These are phyloP conservation scores for Steinernema khuongi DNA, from an alignment of 1,140 invertebrate species.

Conservation along the genomic window DNA sequence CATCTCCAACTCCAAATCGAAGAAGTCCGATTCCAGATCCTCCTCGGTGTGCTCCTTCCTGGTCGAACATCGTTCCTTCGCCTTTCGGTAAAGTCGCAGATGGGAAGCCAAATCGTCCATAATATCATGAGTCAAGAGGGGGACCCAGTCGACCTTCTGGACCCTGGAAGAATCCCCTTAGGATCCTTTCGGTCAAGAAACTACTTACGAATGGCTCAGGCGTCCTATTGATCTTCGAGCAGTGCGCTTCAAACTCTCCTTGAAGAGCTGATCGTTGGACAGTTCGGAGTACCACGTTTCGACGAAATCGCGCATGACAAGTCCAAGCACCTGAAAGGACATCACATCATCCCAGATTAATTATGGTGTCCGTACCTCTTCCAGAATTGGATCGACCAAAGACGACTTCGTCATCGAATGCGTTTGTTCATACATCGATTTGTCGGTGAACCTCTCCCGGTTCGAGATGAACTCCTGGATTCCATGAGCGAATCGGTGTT, in stretches of 20 bases:
- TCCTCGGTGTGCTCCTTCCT: slow-evolving; percentile 24
- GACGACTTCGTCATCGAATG: slow-evolving; percentile 35
- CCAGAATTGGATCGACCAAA: slow-evolving; percentile 28
- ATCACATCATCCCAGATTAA: slow-evolving; percentile 22
- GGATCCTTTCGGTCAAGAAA: slow-evolving; percentile 19
- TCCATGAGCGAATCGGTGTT: slow-evolving; percentile 12
- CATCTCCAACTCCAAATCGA: slow-evolving; percentile 78
- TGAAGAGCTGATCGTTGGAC: slow-evolving; percentile 64
- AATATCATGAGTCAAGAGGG: slow-evolving; percentile 75
- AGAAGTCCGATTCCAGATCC: slow-evolving; percentile 73
- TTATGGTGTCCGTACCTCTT: slow-evolving; percentile 24
- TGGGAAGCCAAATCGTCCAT: slow-evolving; percentile 85
- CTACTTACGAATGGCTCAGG: slow-evolving; percentile 63
- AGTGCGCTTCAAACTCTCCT: slow-evolving; percentile 62
- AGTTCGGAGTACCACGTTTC: slow-evolving; percentile 70
- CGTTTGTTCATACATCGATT: slow-evolving; percentile 26
- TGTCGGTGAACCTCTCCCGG: slow-evolving; percentile 15
- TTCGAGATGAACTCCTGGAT: slow-evolving; percentile 26
- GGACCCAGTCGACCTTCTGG: slow-evolving; percentile 81
- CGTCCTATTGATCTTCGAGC: slow-evolving; percentile 64
- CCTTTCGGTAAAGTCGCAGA: slow-evolving; percentile 72
- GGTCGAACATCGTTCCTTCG: slow-evolving; percentile 60
- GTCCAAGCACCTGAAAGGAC: slow-evolving; percentile 66
- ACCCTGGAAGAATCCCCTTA: slow-evolving; percentile 64
- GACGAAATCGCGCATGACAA: slow-evolving; percentile 73